phyloP scores from a whole-genome alignment of 2,797 vertebrate species.

The Muscicapa comitata region DNA sequence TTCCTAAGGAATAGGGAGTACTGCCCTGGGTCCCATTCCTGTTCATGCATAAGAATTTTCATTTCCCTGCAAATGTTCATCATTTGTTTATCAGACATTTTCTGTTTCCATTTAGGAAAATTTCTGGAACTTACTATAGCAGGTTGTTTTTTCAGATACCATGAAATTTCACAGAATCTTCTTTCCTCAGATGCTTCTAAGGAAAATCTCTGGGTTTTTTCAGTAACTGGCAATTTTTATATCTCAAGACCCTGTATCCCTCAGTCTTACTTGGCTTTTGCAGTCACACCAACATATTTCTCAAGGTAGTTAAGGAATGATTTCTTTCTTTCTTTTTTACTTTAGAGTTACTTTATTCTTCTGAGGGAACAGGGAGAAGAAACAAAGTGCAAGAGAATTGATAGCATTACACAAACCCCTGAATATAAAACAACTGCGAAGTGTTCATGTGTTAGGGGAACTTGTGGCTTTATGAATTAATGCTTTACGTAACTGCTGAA shows the following conservation, averaged over 20 bases:
- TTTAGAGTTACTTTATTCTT: not conserved
- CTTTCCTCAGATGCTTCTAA: not conserved
- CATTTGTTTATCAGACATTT: not conserved
- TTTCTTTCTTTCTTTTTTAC: not conserved
- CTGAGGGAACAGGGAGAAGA: not conserved
- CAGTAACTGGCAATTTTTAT: not conserved
- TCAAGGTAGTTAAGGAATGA: constrained; percentile 11
- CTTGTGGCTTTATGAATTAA: constrained; percentile 19
- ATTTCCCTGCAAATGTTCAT: not conserved
- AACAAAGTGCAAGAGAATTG: constrained; percentile 4
- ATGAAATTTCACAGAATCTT: not conserved
- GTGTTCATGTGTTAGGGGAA: not conserved
- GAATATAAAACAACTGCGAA: not conserved
- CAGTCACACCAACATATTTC: not conserved
- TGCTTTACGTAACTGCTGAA: not conserved
- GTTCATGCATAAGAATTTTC: not conserved
- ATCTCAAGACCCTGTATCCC: not conserved
- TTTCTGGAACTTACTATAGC: not conserved
- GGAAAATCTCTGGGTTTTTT: not conserved
- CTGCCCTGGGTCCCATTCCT: not conserved
- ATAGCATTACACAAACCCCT: not conserved
- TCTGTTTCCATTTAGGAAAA: not conserved
- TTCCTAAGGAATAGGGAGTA: not conserved
- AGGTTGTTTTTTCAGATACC: not conserved
- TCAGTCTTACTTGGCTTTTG: not conserved